Evolutionary conservation across 2,888 invertebrate species (phyloP), one percentile per base, ranked within the genome.

Genomic region (Lasioglossum oenotherae): DNA sequence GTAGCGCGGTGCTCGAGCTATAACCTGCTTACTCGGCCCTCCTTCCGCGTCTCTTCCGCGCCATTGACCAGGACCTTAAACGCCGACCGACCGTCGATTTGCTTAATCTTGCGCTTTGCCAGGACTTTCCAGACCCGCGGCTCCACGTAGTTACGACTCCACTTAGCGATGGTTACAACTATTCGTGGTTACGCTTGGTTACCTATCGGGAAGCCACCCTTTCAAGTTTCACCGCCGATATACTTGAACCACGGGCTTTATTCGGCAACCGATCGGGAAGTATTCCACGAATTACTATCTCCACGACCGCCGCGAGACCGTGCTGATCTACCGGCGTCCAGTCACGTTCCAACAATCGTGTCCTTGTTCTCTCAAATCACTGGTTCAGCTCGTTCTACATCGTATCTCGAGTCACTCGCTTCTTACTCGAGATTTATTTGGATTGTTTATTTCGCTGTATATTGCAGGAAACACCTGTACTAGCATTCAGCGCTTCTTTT

Each of bases 11-110:
- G 38, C 69, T 57, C 64, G 87, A 74, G 82, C 85, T 90, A 81
- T 90, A 90, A 89, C 90, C 92, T 90, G 89, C 92, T 91, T 91
- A 92, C 91, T 91, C 84, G 91, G 91, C 86, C 88, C 89, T 92
- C 92, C 91, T 91, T 89, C 90, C 91, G 88, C 81, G 92, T 91
- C 93, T 92, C 92, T 94, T 93, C 93, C 93, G 87, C 92, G 90
- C 94, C 94, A 94, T 94, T 94, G 94, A 94, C 93, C 93, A 87
- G 90, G 93, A 93, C 93, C 94, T 94, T 93, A 93, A 92, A 93
- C 90, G 92, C 90, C 90, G 90, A 82, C 89, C 92, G 86, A 88
- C 91, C 90, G 91, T 92, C 92, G 92, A 93, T 94, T 93, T 92
- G 92, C 93, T 93, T 94, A 93, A 93, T 93, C 92, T 93, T 92